Base-by-base conservation (phyloP, 2,113 vertebrate species). In the Pandion haliaetus region DNA sequence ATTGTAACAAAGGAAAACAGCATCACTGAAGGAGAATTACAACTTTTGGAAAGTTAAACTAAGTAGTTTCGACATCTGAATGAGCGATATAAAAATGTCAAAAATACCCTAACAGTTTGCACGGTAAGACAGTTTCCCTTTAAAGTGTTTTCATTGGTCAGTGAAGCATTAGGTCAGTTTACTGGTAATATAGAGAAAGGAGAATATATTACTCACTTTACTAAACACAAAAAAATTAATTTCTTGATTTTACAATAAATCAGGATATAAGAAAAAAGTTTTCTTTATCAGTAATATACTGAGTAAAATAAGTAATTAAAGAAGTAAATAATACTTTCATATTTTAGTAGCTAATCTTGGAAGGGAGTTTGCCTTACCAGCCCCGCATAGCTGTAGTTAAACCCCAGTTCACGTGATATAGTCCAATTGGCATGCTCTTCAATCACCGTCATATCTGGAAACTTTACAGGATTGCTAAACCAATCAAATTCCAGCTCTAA, bases 401-500 rank as follows among this genome's bases (percentile, higher is more conserved):
- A 99, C 23, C 99, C 99, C 97, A 99, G 98, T 95, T 99, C 99
- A 79, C 99, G 98, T 36, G 99, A 99, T 92, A 99, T 99, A 67
- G 98, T 99, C 99, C 99, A 99, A 45, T 99, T 99, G 83, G 99
- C 99, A 52, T 99, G 99, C 57, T 99, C 99, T 97, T 99, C 99
- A 57, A 99, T 99, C 78, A 99, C 98, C 24, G 99, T 97, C 99
- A 99, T 99, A 83, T 99, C 99, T 49, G 99, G 99, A 86, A 99
- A 99, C 98, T 99, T 99, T 7, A 99, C 99, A 77, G 98, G 98
- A 95, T 99, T 99, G 97, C 99, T 99, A 87, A 99, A 99, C 98
- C 99, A 99, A 97, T 99, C 99, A 97, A 99, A 99, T 98, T 99
- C 99, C 97, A 99, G 96, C 97, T 99, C 99, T 81, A 99, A 98